Evolutionary conservation across 2,113 vertebrate genomes (phyloP).

Genomic region (Falco punctatus): DNA sequence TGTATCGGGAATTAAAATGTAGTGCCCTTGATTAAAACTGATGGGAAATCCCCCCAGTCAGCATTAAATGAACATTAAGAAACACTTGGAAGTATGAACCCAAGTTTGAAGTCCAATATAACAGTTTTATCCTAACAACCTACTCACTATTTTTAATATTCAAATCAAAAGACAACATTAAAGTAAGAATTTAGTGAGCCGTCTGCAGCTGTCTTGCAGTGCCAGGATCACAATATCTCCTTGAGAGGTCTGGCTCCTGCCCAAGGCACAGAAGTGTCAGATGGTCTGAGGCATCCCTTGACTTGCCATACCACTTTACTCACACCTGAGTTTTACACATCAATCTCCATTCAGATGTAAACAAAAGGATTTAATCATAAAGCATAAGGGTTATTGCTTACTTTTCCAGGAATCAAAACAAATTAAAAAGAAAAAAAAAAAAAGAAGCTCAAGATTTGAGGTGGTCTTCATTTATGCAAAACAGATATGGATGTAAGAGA

Average conservation of each 20-base stretch:
- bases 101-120: neutral
- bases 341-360: neutral
- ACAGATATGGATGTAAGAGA: neutral
- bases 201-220: neutral
- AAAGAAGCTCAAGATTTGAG: neutral
- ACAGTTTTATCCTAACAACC: neutral
- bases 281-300: neutral
- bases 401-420: neutral
- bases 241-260: neutral
- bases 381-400: neutral
- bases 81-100: neutral
- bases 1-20: neutral
- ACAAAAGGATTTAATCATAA: neutral
- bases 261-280: neutral
- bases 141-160: neutral
- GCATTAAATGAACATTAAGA: neutral
- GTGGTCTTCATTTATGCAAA: neutral
- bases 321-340: neutral
- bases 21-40: neutral
- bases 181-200: neutral
- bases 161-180: conserved; percentile 16
- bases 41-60: neutral
- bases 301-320: neutral
- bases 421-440: neutral
- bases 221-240: neutral